Evolutionary conservation across 2,113 vertebrate genomes (phyloP).

Genomic region (Bubo bubo): DNA sequence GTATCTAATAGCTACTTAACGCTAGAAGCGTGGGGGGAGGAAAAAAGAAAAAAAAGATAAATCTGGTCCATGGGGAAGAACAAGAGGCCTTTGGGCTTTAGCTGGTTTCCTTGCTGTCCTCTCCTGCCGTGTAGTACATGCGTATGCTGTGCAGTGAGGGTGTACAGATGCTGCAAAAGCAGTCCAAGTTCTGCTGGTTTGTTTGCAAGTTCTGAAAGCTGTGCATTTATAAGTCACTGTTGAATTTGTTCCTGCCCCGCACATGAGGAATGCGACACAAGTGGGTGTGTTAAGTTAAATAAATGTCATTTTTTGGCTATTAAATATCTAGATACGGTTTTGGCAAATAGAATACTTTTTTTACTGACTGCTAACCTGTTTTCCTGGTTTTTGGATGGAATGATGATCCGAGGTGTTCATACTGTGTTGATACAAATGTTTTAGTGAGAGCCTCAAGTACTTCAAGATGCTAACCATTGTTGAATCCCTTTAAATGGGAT

Average conservation of each 20-base stretch:
- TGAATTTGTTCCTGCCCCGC: not conserved
- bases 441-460: not conserved
- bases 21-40: not conserved
- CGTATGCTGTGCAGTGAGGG: not conserved
- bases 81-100: not conserved
- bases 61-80: not conserved
- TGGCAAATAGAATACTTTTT: not conserved
- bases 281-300: not conserved
- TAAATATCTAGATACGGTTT: not conserved
- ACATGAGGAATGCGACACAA: not conserved
- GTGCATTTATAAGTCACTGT: rapidly evolving
- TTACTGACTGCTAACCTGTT: not conserved
- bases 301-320: not conserved
- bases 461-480: not conserved
- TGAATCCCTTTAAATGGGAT: not conserved
- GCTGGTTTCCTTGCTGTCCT: not conserved
- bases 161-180: not conserved
- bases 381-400: not conserved
- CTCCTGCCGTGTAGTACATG: rapidly evolving
- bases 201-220: not conserved
- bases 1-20: not conserved
- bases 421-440: not conserved
- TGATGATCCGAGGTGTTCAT: not conserved
- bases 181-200: not conserved
- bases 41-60: too few relatives aligned